A percentile compares a stretch with the other conserved stretches of the same genome.
Evolutionary conservation across 2,113 vertebrate species (phyloP).

Genomic region (Sander vitreus): DNA sequence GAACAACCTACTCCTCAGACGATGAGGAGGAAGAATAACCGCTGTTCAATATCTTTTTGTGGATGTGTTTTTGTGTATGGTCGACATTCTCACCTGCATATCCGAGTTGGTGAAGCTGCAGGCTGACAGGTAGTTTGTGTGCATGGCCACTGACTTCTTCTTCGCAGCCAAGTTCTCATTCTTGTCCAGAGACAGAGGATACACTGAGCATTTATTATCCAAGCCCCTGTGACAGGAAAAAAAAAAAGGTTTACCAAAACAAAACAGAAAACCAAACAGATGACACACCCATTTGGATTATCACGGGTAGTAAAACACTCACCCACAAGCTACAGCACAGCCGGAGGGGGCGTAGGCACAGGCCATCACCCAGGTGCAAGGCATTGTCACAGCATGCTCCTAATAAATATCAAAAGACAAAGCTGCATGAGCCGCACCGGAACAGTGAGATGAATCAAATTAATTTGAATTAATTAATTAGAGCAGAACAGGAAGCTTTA

Average conservation of each 20-base stretch:
- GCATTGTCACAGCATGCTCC: constrained; percentile 99
- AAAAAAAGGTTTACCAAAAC: not conserved
- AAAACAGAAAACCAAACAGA: not conserved
- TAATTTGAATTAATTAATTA: constrained; percentile 37
- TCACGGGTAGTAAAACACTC: constrained; percentile 71
- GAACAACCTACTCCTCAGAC: not conserved
- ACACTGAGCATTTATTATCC: constrained; percentile 99
- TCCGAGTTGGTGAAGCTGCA: constrained; percentile 99
- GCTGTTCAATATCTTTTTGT: not conserved
- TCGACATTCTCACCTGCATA: constrained; percentile 91
- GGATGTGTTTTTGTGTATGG: not conserved
- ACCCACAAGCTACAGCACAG: constrained; percentile 98
- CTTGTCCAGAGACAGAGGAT: constrained; percentile 98
- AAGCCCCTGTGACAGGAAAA: constrained; percentile 85
- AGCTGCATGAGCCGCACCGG: constrained; percentile 16
- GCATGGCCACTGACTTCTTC: constrained; percentile 99
- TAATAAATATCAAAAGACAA: constrained; percentile 70
- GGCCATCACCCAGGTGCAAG: constrained; percentile 99
- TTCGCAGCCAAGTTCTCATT: constrained; percentile 99
- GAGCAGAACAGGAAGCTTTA: constrained; percentile 22
- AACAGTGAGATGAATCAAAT: constrained; percentile 29
- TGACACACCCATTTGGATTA: not conserved
- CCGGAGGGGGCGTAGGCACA: constrained; percentile 97
- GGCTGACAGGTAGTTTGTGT: constrained; percentile 98
- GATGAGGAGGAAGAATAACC: constrained; percentile 7